phyloP scores from a whole-genome alignment of 1,140 invertebrate species.

The Thaumatotibia leucotreta region DNA sequence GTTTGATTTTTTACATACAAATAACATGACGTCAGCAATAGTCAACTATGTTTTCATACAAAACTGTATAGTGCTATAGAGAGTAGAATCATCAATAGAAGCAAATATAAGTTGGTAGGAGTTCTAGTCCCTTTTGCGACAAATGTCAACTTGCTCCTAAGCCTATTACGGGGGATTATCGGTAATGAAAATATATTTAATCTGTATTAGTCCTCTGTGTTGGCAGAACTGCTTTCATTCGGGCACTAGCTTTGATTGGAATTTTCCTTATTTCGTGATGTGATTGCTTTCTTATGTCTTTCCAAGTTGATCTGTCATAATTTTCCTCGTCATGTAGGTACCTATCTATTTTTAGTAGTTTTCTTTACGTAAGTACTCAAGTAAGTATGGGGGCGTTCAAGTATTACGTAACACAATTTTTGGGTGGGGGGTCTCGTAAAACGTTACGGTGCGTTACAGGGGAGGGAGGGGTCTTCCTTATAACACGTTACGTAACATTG shows the following conservation, averaged over 20 bases:
- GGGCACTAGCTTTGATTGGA: conserved; percentile 3
- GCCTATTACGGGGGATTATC: conserved; percentile 9
- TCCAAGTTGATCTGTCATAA: not conserved
- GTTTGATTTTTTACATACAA: not conserved
- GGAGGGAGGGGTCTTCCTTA: too few species aligned
- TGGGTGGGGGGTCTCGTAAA: too few species aligned
- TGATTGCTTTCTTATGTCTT: not conserved
- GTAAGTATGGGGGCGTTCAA: too few species aligned
- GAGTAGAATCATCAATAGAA: not conserved
- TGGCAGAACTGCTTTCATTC: conserved; percentile 8
- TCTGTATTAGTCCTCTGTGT: conserved; percentile 10
- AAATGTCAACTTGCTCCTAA: conserved; percentile 12
- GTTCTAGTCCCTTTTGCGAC: conserved; percentile 5
- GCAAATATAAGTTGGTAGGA: not conserved
- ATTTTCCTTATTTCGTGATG: conserved; percentile 9
- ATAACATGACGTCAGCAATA: not conserved
- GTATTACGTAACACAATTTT: too few species aligned
- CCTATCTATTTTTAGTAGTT: too few species aligned
- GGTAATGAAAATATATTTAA: conserved; percentile 14
- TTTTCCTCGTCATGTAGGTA: not conserved
- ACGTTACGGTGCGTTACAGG: too few species aligned
- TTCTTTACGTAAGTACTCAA: too few species aligned
- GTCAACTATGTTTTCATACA: not conserved
- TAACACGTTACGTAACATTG: too few species aligned
- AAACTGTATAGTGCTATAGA: not conserved